These are phyloP conservation scores for Phylloscopus trochiloides DNA, from an alignment of 2,113 vertebrate genomes.

Conservation along the genomic window DNA sequence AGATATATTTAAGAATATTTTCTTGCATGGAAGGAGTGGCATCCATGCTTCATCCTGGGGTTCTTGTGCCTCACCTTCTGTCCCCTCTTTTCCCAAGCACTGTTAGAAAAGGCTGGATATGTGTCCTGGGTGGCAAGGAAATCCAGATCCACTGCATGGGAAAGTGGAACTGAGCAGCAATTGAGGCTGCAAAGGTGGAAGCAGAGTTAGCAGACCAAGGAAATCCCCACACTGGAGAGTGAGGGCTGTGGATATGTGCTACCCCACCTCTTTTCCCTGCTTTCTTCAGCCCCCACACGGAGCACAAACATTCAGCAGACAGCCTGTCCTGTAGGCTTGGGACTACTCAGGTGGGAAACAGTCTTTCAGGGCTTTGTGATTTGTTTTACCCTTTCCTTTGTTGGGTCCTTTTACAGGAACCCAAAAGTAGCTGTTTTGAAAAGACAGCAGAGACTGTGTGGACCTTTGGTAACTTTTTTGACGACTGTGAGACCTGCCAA, in stretches of 20 bases:
- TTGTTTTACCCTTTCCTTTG: conserved; percentile 54
- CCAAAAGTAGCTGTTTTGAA: conserved; percentile 44
- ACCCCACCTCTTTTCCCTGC: not conserved
- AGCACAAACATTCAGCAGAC: not conserved
- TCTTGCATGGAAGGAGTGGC: not conserved
- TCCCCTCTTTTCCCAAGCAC: not conserved
- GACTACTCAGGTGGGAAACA: not conserved
- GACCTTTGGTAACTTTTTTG: conserved; percentile 45
- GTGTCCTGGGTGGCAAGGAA: not conserved
- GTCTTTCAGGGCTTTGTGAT: conserved; percentile 24
- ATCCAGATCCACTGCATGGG: not conserved
- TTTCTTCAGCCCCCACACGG: not conserved
- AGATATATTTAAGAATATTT: not conserved
- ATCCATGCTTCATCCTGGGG: not conserved
- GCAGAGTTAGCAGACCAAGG: not conserved
- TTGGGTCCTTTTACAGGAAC: conserved; percentile 37
- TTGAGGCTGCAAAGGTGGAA: not conserved
- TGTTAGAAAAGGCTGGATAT: not conserved
- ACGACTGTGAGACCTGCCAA: conserved; percentile 49
- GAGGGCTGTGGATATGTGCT: not conserved
- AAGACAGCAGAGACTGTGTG: conserved; percentile 44
- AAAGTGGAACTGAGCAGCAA: not conserved
- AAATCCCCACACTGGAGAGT: not conserved
- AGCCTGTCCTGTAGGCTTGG: not conserved
- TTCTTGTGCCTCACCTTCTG: not conserved